A percentile compares a stretch with the other conserved stretches of the same genome.
These are phyloP conservation scores for Gopherus evgoodei DNA, from an alignment of 2,113 vertebrate genomes.

Conservation along the genomic window DNA sequence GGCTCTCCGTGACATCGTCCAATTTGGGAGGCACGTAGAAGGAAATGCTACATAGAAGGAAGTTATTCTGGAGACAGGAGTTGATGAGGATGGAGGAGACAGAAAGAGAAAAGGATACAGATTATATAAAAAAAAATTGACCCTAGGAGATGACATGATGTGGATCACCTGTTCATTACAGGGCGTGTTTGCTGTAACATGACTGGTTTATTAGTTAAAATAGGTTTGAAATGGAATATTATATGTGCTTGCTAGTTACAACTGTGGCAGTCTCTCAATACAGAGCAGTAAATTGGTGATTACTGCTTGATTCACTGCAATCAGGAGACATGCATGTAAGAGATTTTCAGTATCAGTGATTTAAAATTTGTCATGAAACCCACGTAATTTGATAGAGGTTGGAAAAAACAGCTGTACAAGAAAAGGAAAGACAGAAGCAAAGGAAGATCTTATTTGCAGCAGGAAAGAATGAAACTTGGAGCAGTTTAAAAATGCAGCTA, in stretches of 20 bases:
- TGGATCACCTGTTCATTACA: neutral
- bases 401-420: fast-evolving
- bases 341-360: fast-evolving
- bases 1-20: constrained; percentile 38
- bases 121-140: neutral
- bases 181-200: neutral
- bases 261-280: neutral
- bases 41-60: constrained; percentile 19
- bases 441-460: neutral
- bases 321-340: fast-evolving
- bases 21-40: constrained; percentile 51
- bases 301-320: too few species aligned
- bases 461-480: neutral
- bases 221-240: constrained; percentile 10
- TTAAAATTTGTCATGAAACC: neutral
- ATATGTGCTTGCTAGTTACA: neutral
- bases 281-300: neutral
- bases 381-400: neutral
- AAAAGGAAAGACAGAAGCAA: neutral
- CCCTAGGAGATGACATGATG: neutral
- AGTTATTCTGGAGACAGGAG: constrained; percentile 25
- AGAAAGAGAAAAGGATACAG: constrained; percentile 20
- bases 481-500: neutral
- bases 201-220: neutral
- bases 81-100: constrained; percentile 31